Base-by-base conservation (phyloP, 2,888 invertebrate genomes). In the Cataglyphis rosenhaueri region DNA sequence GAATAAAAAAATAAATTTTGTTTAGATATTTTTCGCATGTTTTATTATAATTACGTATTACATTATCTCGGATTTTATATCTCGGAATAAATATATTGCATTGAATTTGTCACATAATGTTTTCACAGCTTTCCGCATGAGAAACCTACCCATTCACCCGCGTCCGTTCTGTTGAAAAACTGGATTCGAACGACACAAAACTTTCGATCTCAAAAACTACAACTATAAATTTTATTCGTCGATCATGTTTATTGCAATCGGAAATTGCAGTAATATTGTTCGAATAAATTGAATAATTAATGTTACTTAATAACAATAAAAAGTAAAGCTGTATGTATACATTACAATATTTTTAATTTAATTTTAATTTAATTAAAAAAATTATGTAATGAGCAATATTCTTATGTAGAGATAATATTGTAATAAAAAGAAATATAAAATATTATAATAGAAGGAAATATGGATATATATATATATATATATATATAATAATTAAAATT, bases 161-260 rank as follows among this genome's bases (percentile, higher is more conserved):
- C 25, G 8, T 2, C 10, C 15, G n/a, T 32, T 32, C 18, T 12
- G 1, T 3, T 6, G 21, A 21, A 52, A 52, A 55, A 55, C 70
- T 70, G 35, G 55, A 70, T 52, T 70, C 32, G 32, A 48, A 68
- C 10, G 15, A 3, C 18, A 29, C 35, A 71, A 71, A 71, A 18
- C 9, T 1, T 38, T 1, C 18, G 21, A 71, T 9, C 15, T 5
- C 12, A 12, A 59, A 29, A 3, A 21, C 57, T 59, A 18, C 2
- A 12, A 15, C 25, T 52, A 29, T 71, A n/a, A 32, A 68, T 68
- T 66, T 21, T 6, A 21, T 21, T 21, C 12, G n/a, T 2, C 10
- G 18, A 48, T 48, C 3, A 9, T 29, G 18, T 44, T 15, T 66
- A 29, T 29, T n/a, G 48, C 66, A 21, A 68, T 68, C 6, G 12